These are phyloP conservation scores for Odontocerum albicorne DNA, from an alignment of 2,888 invertebrate genomes.

Conservation along the genomic window DNA sequence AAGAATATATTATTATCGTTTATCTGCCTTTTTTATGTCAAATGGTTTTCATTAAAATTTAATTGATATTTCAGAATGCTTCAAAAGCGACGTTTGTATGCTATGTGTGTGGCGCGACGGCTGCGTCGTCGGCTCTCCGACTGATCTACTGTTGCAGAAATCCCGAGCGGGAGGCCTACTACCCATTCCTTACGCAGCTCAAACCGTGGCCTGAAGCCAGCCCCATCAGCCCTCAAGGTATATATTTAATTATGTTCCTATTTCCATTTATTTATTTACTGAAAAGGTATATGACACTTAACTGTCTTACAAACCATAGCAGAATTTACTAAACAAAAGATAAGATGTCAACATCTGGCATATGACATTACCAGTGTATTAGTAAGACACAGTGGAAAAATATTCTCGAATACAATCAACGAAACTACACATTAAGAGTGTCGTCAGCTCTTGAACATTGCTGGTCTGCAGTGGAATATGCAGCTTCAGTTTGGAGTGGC, in stretches of 20 bases:
- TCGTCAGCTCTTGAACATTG: no score
- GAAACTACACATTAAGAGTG: no score
- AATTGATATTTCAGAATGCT: constrained; percentile 22
- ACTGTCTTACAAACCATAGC: not conserved
- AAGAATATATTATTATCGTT: no score
- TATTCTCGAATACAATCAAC: no score
- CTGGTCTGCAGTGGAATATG: no score
- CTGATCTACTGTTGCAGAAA: constrained; percentile 84
- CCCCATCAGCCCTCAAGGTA: constrained; percentile 86
- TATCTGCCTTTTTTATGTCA: no score
- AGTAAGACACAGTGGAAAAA: no score
- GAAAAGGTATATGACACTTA: not conserved
- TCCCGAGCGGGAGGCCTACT: constrained; percentile 85
- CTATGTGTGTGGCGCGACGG: constrained; percentile 84
- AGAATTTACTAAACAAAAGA: no score
- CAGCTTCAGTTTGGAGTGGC: no score
- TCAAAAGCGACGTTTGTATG: constrained; percentile 73
- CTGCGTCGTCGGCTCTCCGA: constrained; percentile 77
- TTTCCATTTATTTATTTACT: not conserved
- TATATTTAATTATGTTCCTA: constrained; percentile 16
- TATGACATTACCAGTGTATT: no score
- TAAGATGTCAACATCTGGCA: no score
- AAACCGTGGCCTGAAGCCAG: constrained; percentile 82
- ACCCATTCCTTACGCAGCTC: constrained; percentile 82
- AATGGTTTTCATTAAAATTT: no score